Evolutionary conservation across 2,797 vertebrate species (phyloP).

Genomic region (Ambastaia sidthimunki): DNA sequence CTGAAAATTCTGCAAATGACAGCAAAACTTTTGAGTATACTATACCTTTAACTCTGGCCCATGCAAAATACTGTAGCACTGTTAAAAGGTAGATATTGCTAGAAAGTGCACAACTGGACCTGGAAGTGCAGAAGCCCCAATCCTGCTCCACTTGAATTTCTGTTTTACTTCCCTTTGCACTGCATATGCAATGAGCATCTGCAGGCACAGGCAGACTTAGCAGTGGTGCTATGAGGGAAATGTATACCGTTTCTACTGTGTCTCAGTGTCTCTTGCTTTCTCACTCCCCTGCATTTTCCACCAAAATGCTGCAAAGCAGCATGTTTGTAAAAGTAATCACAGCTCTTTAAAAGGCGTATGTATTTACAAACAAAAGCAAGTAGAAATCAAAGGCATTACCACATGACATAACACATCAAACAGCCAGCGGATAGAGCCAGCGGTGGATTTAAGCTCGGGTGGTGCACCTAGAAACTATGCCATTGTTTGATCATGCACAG

Average conservation of each 20-base stretch:
- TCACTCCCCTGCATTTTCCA: slow-evolving; percentile 81
- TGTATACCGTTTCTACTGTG: slow-evolving; percentile 76
- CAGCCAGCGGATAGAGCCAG: slow-evolving; percentile 92
- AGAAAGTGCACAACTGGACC: slow-evolving; percentile 74
- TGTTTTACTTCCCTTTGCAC: slow-evolving; percentile 57
- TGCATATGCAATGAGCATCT: slow-evolving; percentile 68
- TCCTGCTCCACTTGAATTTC: slow-evolving; percentile 75
- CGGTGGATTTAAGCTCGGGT: slow-evolving; percentile 82
- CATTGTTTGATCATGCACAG: slow-evolving; percentile 81
- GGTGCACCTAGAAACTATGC: slow-evolving; percentile 80
- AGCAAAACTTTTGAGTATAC: not conserved
- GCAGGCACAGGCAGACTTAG: slow-evolving; percentile 70
- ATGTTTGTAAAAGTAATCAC: slow-evolving; percentile 92
- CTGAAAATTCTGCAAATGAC: not conserved
- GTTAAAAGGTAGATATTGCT: slow-evolving; percentile 70
- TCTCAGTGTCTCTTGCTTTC: slow-evolving; percentile 66
- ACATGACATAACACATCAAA: slow-evolving; percentile 99
- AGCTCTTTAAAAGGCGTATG: slow-evolving; percentile 96
- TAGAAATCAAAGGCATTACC: slow-evolving; percentile 99
- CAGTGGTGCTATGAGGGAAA: slow-evolving; percentile 71
- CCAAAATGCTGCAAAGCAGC: slow-evolving; percentile 91
- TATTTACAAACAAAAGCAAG: slow-evolving; percentile 99
- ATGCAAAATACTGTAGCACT: too few species aligned
- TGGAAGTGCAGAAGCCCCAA: slow-evolving; percentile 63
- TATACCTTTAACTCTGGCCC: not conserved